phyloP scores from a whole-genome alignment of 2,888 invertebrate species.

The Rambutsinella grinnellia region DNA sequence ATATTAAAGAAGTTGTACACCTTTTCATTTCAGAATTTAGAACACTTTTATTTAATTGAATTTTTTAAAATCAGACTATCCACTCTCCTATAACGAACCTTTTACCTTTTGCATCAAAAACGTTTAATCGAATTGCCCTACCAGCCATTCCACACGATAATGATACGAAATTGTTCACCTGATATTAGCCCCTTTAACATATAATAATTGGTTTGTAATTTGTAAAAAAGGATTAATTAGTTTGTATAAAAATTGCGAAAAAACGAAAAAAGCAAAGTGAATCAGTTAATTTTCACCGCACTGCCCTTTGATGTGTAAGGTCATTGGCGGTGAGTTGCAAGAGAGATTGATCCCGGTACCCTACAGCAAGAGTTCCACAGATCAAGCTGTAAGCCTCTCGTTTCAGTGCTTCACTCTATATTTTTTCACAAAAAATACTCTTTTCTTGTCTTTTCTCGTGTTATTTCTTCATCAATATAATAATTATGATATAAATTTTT shows the following conservation, averaged over 20 bases:
- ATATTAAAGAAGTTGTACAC: too few species aligned
- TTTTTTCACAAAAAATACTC: conserved; percentile 47
- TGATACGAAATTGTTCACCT: background rate
- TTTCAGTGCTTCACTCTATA: conserved; percentile 67
- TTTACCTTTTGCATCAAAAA: too few species aligned
- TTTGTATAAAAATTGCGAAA: conserved; percentile 24
- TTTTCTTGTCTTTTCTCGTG: conserved; percentile 39
- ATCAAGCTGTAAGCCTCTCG: conserved; percentile 98
- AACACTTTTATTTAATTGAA: too few species aligned
- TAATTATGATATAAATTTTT: conserved; percentile 9
- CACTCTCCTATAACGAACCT: too few species aligned
- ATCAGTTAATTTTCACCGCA: conserved; percentile 76
- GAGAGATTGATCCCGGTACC: conserved; percentile 99
- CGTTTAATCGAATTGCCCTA: conserved; percentile 55
- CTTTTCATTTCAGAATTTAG: too few species aligned
- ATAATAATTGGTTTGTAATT: conserved; percentile 18
- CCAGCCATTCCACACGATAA: conserved; percentile 48
- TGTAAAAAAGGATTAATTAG: conserved; percentile 23
- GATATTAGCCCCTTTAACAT: conserved; percentile 31
- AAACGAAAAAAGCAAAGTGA: conserved; percentile 61
- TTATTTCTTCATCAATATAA: conserved; percentile 26
- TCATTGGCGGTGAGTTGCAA: conserved; percentile 99
- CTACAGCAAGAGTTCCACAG: conserved; percentile 99
- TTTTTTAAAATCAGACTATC: too few species aligned
- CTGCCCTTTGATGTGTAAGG: conserved; percentile 95